Conservation (phyloP, 1,140 invertebrate species). For the Dinothrombium tinctorium region DNA sequence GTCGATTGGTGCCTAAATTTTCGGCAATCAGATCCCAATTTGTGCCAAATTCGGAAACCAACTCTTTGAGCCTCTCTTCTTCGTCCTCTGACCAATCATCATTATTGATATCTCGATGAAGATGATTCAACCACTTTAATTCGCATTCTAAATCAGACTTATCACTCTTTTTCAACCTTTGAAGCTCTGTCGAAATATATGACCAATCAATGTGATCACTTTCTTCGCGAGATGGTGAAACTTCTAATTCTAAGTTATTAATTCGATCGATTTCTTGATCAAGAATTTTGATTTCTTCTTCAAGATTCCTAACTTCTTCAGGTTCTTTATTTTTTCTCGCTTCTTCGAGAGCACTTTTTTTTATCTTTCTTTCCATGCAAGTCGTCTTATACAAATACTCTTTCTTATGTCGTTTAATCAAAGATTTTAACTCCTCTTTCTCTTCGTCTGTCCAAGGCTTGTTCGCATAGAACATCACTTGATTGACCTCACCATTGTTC, state of each 20-base stretch:
- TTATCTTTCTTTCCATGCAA: background rate
- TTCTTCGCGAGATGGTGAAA: background rate
- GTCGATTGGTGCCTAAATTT: constrained; percentile 5
- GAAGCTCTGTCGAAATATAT: background rate
- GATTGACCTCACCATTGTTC: background rate
- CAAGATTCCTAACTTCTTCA: background rate
- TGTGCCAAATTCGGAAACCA: background rate
- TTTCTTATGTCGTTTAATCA: background rate
- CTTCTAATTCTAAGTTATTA: background rate
- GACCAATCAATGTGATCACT: constrained; percentile 8
- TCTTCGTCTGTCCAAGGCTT: constrained; percentile 5
- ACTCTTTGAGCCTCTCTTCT: constrained; percentile 4
- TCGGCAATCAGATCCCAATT: constrained; percentile 11
- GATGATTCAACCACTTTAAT: constrained; percentile 11
- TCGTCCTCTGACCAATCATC: constrained; percentile 11
- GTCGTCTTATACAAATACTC: background rate
- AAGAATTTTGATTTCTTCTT: background rate
- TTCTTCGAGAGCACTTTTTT: background rate
- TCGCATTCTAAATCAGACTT: constrained; percentile 5
- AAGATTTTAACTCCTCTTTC: background rate
- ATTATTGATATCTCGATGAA: constrained; percentile 10
- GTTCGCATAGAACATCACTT: background rate
- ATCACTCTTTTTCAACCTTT: too few relatives aligned
- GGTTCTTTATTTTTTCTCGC: background rate
- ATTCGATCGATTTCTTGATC: constrained; percentile 3